Evolutionary conservation across 2,797 vertebrate genomes (phyloP).

Genomic region (Myotis myotis): DNA sequence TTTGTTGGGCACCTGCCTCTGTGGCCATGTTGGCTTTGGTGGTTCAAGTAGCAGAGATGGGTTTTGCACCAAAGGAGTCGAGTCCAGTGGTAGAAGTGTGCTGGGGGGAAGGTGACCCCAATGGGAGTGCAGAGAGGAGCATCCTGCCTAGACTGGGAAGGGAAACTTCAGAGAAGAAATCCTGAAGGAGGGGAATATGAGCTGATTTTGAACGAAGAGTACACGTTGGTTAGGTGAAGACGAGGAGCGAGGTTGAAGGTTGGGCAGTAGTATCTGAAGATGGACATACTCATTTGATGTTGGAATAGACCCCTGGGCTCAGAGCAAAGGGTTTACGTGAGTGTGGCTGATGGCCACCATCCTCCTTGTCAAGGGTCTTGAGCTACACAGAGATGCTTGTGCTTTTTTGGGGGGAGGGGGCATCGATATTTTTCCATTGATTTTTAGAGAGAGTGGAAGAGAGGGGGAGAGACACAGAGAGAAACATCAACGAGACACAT

Average conservation of each 20-base stretch:
- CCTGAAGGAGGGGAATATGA: not conserved
- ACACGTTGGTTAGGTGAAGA: not conserved
- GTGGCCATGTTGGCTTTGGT: not conserved
- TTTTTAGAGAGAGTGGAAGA: not conserved
- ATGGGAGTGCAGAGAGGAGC: not conserved
- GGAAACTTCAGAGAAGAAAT: not conserved
- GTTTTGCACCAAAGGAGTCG: not conserved
- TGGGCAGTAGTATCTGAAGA: not conserved
- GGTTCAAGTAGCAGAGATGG: not conserved
- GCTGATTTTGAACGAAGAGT: not conserved
- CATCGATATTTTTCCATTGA: not conserved
- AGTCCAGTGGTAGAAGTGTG: not conserved
- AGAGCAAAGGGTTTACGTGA: not conserved
- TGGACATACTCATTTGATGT: not conserved
- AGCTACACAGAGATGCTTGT: not conserved
- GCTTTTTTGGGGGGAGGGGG: fast-evolving
- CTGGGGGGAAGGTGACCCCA: not conserved
- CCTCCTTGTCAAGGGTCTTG: not conserved
- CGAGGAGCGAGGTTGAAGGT: not conserved
- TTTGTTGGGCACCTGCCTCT: not conserved
- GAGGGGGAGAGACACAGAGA: not conserved
- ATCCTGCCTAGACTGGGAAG: not conserved
- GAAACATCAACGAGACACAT: not conserved
- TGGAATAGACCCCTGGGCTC: not conserved
- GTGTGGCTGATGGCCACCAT: too few relatives aligned